Percentiles rank a stretch among this genome's conserved stretches.
Evolutionary conservation across 1,140 invertebrate genomes (phyloP).

Genomic region (Chymomyza costata): DNA sequence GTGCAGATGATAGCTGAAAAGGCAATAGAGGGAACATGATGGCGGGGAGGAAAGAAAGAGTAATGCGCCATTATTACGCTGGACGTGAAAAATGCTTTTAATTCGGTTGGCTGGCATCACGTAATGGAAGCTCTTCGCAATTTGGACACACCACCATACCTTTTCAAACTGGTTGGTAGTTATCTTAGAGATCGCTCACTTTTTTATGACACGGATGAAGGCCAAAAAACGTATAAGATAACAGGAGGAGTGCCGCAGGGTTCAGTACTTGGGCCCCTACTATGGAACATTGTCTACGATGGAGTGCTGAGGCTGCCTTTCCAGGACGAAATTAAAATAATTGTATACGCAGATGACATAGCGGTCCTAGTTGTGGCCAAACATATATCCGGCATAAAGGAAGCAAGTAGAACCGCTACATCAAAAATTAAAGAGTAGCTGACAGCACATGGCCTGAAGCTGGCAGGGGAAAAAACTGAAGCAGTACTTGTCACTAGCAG

Average conservation of each 20-base stretch:
- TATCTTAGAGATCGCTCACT: neutral
- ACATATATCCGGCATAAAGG: neutral
- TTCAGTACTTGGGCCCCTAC: neutral
- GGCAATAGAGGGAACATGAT: neutral
- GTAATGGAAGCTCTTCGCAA: neutral
- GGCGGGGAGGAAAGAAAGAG: neutral
- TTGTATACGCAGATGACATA: neutral
- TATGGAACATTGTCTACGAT: neutral
- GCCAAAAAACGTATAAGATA: neutral
- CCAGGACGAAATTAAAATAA: neutral
- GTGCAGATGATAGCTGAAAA: neutral
- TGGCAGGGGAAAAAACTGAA: neutral
- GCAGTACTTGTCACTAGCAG: neutral
- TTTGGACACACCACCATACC: neutral
- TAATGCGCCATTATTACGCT: neutral
- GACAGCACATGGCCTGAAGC: too few species aligned
- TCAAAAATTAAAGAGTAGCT: too few species aligned
- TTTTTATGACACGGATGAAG: neutral
- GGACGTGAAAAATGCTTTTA: too few species aligned
- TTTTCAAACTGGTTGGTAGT: neutral
- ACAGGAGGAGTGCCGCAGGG: neutral
- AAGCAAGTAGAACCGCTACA: neutral
- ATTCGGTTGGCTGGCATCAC: neutral
- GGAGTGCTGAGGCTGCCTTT: neutral
- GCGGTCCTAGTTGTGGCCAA: neutral